phyloP scores from a whole-genome alignment of 2,888 invertebrate genomes.

The Rhopalosiphum nymphaeae region DNA sequence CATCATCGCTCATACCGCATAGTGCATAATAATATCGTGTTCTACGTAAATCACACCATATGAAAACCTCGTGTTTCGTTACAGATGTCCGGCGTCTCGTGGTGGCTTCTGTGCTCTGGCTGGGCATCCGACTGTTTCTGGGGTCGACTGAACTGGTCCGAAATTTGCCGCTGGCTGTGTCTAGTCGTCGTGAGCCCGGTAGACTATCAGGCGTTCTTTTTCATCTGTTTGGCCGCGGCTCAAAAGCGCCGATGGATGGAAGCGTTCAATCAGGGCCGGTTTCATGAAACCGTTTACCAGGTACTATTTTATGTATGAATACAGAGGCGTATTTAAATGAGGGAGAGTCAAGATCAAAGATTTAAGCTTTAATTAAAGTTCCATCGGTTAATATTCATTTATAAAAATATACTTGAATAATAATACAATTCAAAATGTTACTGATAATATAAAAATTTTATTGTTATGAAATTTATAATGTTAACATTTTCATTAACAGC shows the following conservation, averaged over 20 bases:
- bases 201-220: constrained; percentile 51
- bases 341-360: neutral
- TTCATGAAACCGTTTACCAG: constrained; percentile 29
- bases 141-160: constrained; percentile 45
- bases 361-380: neutral
- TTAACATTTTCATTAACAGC: neutral
- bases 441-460: neutral
- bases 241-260: constrained; percentile 39
- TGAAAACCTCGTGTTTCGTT: neutral
- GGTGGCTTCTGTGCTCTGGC: constrained; percentile 58
- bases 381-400: neutral
- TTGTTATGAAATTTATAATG: neutral
- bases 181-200: constrained; percentile 3
- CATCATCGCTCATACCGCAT: neutral
- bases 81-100: constrained; percentile 60
- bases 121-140: constrained; percentile 58
- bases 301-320: neutral
- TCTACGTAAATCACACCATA: neutral
- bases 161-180: constrained; percentile 55
- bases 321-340: neutral
- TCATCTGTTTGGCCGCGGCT: constrained; percentile 30
- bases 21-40: neutral
- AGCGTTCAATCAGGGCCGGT: constrained; percentile 29
- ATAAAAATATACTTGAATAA: neutral
- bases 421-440: neutral